Conservation (phyloP, 92 coral and sea anemone species). For the Plumapathes pennacea region DNA sequence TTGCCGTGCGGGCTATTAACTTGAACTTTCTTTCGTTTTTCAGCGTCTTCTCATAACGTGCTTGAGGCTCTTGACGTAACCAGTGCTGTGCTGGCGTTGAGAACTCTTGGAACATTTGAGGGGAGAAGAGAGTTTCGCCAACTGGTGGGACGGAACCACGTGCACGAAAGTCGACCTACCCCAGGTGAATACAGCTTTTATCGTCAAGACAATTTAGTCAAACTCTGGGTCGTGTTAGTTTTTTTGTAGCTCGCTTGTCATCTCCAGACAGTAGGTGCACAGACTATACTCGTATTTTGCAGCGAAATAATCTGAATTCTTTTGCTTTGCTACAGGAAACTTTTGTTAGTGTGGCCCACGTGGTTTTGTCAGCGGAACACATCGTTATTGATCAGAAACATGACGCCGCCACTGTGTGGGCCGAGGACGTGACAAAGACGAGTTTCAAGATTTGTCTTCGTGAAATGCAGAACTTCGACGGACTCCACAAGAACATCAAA, state of each 20-base stretch:
- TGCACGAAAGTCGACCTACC: constrained; percentile 40
- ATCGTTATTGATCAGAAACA: constrained; percentile 27
- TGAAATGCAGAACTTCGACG: constrained; percentile 67
- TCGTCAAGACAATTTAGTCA: too few species aligned
- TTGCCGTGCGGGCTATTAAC: too few species aligned
- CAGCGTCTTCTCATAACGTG: constrained; percentile 78
- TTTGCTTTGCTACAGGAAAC: constrained; percentile 1
- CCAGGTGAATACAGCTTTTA: constrained; percentile 14
- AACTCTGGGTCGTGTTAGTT: background rate
- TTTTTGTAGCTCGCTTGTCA: background rate
- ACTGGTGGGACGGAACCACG: constrained; percentile 85
- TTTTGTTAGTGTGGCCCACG: constrained; percentile 19
- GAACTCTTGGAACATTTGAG: constrained; percentile 97
- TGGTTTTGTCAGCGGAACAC: constrained; percentile 47
- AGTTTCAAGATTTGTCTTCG: constrained; percentile 59
- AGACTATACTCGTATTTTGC: too few species aligned
- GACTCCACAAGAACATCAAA: constrained; percentile 46
- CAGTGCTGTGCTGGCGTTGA: constrained; percentile 84
- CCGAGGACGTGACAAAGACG: constrained; percentile 40
- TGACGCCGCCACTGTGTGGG: constrained; percentile 72
- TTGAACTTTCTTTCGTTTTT: background rate
- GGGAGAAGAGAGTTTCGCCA: constrained; percentile 30
- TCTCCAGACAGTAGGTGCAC: background rate
- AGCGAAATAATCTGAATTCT: too few species aligned
- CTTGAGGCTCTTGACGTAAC: constrained; percentile 77